Base-by-base conservation (phyloP, 2,888 invertebrate genomes). In the Choreutis nemorana region DNA sequence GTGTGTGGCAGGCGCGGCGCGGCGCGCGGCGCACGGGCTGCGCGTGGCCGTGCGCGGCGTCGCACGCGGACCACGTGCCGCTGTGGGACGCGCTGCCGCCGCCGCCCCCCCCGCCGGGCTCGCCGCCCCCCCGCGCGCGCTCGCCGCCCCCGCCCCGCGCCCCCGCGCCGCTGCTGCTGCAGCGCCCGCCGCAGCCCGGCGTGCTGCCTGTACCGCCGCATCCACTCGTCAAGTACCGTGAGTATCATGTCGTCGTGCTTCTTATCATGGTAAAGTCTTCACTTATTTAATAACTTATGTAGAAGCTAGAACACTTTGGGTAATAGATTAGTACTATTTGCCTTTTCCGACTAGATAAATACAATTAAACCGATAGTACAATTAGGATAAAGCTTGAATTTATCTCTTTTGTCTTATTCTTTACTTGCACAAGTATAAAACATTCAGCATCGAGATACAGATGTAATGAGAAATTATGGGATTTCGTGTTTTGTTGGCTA, bases 61-160 rank as follows among this genome's bases (percentile, higher is more conserved):
- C 50, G 7, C 75, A 77, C 59, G 39, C 64, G 1, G 78, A 73
- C 63, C 73, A 77, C 62, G 71, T 71, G 46, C 61, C 78, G 33
- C 70, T 72, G 49, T 79, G 78, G 77, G 79, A 78, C 55, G 72
- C 72, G 29, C 56, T 79, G 47, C 79, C 79, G 0, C 79, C 79
- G 1, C 79, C 79, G 1, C 73, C 73, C 2, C 71, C 79, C 11
- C 79, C 78, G 2, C 64, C 71, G n/a, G 68, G 66, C 39, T 55
- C 62, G 2, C 73, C 73, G 1, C 71, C 72, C 1, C 30, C 29
- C 29, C 25, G 23, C 12, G 27, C 28, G 23, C 32, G 23, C 12
- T 31, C 9, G 12, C 15, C 26, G 18, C 30, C 42, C 30, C 34
- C 40, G 26, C 33, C 33, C 28, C 15, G 33, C 7, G 40, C 35